Base-by-base conservation (phyloP, 1,140 invertebrate species). In the Euura saliciscinereae region DNA sequence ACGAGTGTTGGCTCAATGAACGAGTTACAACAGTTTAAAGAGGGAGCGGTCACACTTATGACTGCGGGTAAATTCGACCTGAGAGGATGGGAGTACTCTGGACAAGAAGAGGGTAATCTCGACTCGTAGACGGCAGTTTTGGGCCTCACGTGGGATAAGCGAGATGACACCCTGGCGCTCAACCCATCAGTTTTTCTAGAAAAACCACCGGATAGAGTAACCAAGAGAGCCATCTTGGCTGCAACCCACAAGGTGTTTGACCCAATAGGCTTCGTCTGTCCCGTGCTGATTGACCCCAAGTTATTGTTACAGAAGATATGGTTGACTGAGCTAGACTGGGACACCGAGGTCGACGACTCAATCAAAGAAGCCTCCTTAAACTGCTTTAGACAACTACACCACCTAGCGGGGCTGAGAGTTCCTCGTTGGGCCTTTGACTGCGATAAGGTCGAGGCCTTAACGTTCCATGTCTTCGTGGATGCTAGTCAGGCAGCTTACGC, bases 401-500 rank as follows among this genome's bases (percentile, higher is more conserved):
- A 45, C 8, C 44, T 75, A 44, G 2, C 46, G 44, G 43, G 66
- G 28, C 43, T 75, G 42, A 42, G 69, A 43, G 45, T 72, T 64
- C 45, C 69, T 2, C 69, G 71, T n/a, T 73, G 71, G 74, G 59
- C 51, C 2, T 70, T 75, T 7, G 46, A 11, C 5, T 5, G 11
- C 11, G 67, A 65, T 5, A n/a, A 68, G 28, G 10, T 28, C 13
- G 66, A 65, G 3, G 51, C 59, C 2, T n/a, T 66, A 2, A 13
- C 44, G 13, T 69, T 79, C 5, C 76, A 79, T 71, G 79, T 78
- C 7, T 85, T 83, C 64, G 68, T 74, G 8, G 82, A 83, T 73
- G 77, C 79, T n/a, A 79, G 75, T 2, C 69, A 72, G 69, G 46
- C 65, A 8, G 81, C 77, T 2, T 84, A 78, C 72, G 81, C 75